phyloP scores from a whole-genome alignment of 1,140 invertebrate species.

The Drosophila grimshawi region DNA sequence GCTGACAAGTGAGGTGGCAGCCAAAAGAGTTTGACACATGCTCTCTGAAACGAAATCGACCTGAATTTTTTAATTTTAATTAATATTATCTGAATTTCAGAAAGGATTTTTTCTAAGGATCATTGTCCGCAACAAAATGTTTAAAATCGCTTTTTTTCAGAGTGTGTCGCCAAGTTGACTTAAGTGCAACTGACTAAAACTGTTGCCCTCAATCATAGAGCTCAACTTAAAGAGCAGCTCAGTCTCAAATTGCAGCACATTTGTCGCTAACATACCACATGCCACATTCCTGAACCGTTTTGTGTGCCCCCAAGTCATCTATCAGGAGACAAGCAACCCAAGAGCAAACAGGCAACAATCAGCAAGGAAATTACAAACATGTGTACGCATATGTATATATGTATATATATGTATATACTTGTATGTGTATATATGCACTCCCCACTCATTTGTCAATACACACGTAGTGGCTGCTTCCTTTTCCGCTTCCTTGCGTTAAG shows the following conservation, averaged over 20 bases:
- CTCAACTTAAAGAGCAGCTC: background rate
- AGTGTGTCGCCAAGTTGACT: background rate
- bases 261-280: constrained; percentile 30
- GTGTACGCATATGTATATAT: constrained; percentile 46
- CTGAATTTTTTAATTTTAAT: too few species aligned
- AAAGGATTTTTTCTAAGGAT: too few species aligned
- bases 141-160: too few species aligned
- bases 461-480: constrained; percentile 34
- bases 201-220: constrained; percentile 28
- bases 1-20: constrained; percentile 8
- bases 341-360: constrained; percentile 61
- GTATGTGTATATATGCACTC: background rate
- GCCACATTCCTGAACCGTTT: constrained; percentile 16
- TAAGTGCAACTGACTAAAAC: constrained; percentile 4
- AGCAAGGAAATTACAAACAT: constrained; percentile 76
- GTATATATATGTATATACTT: background rate
- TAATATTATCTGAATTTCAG: too few species aligned
- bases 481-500: constrained; percentile 29
- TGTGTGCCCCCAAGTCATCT: constrained; percentile 18
- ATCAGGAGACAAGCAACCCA: constrained; percentile 29
- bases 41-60: background rate
- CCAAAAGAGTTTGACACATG: background rate
- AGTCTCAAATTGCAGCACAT: constrained; percentile 40
- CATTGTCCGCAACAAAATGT: too few species aligned
- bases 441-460: constrained; percentile 60